A percentile compares a stretch with the other conserved stretches of the same genome.
phyloP scores from a whole-genome alignment of 2,888 invertebrate species.

The Protophormia terraenovae region DNA sequence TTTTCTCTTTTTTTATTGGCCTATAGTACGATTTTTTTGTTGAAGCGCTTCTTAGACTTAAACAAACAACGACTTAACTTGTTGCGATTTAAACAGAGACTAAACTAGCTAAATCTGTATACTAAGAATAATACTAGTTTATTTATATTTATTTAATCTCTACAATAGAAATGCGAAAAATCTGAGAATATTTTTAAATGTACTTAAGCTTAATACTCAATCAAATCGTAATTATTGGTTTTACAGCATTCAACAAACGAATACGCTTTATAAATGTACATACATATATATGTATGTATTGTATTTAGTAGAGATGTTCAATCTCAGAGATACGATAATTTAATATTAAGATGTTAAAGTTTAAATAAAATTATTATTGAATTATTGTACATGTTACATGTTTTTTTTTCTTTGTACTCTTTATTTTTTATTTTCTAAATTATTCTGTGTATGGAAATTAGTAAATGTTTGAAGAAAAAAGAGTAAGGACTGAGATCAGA shows the following conservation, averaged over 20 bases:
- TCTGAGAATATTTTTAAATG: constrained; percentile 4
- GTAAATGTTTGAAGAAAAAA: too few relatives aligned
- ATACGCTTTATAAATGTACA: background rate
- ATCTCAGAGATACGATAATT: constrained; percentile 5
- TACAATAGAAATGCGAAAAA: constrained; percentile 14
- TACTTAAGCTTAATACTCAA: background rate
- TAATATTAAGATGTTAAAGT: constrained; percentile 31
- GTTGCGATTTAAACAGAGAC: constrained; percentile 41
- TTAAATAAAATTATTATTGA: constrained; percentile 17
- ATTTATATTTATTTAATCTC: constrained; percentile 14
- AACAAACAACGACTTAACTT: constrained; percentile 42
- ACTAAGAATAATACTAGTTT: constrained; percentile 7
- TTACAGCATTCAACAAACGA: background rate
- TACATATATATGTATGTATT: background rate
- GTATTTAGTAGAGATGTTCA: background rate
- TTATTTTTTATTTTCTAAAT: background rate
- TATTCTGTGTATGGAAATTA: too few relatives aligned
- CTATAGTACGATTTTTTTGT: background rate
- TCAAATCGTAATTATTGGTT: background rate
- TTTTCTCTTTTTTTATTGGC: background rate
- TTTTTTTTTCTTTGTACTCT: too few relatives aligned
- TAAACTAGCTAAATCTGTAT: constrained; percentile 40
- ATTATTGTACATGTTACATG: background rate
- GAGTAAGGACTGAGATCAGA: too few relatives aligned
- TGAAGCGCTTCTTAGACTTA: background rate